Conservation (phyloP, 2,888 invertebrate genomes). For the Apoderus coryli region DNA sequence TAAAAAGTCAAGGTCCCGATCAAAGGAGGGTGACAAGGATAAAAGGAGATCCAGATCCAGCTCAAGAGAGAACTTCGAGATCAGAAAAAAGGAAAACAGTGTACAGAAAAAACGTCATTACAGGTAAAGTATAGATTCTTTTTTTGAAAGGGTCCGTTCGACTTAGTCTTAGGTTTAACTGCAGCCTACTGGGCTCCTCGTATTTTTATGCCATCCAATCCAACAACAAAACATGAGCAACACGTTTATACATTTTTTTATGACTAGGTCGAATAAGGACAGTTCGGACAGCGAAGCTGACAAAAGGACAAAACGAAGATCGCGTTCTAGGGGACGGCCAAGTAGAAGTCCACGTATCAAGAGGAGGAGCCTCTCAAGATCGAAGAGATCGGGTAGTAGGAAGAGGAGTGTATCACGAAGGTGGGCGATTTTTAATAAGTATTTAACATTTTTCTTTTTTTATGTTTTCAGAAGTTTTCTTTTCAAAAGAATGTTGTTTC, state of each 20-base stretch:
- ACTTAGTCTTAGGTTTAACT: neutral
- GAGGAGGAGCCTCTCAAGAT: slow-evolving; percentile 31
- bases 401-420: slow-evolving; percentile 30
- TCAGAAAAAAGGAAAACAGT: slow-evolving; percentile 62
- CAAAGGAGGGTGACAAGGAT: slow-evolving; percentile 20
- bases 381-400: slow-evolving; percentile 24
- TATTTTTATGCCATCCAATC: no score
- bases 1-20: slow-evolving; percentile 22
- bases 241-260: no score
- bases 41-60: slow-evolving; percentile 22
- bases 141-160: no score
- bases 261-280: slow-evolving; percentile 52
- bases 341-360: slow-evolving; percentile 34
- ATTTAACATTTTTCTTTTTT: no score
- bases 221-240: no score
- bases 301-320: slow-evolving; percentile 30
- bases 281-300: slow-evolving; percentile 32
- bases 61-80: slow-evolving; percentile 44
- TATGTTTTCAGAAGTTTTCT: no score
- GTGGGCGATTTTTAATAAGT: no score
- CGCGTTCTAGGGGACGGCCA: slow-evolving; percentile 25
- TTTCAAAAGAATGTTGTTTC: no score
- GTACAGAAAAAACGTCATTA: slow-evolving; percentile 82
- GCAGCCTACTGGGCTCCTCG: no score
- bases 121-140: slow-evolving; percentile 31